Evolutionary conservation across 2,113 vertebrate genomes (phyloP).

Genomic region (Coracopsis vasa): DNA sequence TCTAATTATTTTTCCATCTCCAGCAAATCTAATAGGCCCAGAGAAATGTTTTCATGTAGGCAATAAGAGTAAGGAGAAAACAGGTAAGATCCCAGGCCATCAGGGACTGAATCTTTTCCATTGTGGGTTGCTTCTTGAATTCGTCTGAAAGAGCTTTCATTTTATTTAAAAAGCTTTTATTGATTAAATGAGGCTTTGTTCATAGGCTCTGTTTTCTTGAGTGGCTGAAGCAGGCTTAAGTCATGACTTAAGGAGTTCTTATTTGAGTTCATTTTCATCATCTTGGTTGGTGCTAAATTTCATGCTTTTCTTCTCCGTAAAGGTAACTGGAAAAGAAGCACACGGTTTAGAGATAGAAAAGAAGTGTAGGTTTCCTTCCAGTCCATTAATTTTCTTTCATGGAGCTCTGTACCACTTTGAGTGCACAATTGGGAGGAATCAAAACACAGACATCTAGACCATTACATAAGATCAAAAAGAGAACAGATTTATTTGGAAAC

Average conservation of each 20-base stretch:
- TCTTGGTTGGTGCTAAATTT: neutral
- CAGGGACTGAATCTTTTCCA: neutral
- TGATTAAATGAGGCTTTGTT: neutral
- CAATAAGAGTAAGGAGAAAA: neutral
- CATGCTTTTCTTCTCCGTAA: neutral
- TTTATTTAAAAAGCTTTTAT: neutral
- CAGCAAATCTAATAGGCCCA: neutral
- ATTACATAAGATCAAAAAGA: neutral
- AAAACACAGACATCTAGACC: neutral
- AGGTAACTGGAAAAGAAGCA: neutral
- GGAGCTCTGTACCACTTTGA: neutral
- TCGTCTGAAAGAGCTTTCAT: neutral
- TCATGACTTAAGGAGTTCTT: neutral
- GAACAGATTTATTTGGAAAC: neutral
- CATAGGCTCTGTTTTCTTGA: neutral
- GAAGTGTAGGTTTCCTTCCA: neutral
- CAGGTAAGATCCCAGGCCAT: neutral
- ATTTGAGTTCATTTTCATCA: neutral
- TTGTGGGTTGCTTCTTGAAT: neutral
- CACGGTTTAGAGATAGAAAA: neutral
- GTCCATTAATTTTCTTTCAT: constrained; percentile 2
- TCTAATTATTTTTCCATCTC: neutral
- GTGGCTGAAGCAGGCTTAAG: neutral
- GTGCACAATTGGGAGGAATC: neutral
- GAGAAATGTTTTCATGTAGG: neutral